Percentiles rank a stretch among this genome's conserved stretches.
phyloP scores from a whole-genome alignment of 2,113 vertebrate genomes.

The Psittacus erithacus region DNA sequence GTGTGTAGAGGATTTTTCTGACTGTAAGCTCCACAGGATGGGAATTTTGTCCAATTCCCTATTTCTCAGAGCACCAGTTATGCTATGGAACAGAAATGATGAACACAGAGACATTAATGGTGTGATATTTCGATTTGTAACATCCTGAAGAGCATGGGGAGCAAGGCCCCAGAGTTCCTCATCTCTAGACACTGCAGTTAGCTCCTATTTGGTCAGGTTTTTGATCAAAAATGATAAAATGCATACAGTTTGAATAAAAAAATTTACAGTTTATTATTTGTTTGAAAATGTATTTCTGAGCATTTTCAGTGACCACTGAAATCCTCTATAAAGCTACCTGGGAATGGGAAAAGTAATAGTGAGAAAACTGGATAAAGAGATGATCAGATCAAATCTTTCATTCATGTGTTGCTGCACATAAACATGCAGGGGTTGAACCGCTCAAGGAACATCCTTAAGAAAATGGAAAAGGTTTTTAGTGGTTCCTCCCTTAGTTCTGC shows the following conservation, averaged over 20 bases:
- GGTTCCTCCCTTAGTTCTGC: conserved; percentile 40
- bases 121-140: background rate
- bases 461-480: conserved; percentile 6
- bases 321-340: background rate
- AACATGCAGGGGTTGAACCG: background rate
- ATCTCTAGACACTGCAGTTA: background rate
- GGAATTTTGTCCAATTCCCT: background rate
- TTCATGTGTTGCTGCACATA: background rate
- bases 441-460: background rate
- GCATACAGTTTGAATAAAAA: background rate
- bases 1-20: background rate
- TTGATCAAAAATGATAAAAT: background rate
- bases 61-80: background rate
- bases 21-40: background rate
- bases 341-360: background rate
- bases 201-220: background rate
- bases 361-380: background rate
- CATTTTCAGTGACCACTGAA: background rate
- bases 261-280: background rate
- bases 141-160: background rate
- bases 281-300: background rate
- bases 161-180: background rate
- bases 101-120: background rate
- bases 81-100: background rate
- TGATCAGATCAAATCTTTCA: background rate